Evolutionary conservation across 92 coral and sea anemone genomes (phyloP), one percentile per base, ranked within the genome.

Genomic region (Phenganax stokvisi): DNA sequence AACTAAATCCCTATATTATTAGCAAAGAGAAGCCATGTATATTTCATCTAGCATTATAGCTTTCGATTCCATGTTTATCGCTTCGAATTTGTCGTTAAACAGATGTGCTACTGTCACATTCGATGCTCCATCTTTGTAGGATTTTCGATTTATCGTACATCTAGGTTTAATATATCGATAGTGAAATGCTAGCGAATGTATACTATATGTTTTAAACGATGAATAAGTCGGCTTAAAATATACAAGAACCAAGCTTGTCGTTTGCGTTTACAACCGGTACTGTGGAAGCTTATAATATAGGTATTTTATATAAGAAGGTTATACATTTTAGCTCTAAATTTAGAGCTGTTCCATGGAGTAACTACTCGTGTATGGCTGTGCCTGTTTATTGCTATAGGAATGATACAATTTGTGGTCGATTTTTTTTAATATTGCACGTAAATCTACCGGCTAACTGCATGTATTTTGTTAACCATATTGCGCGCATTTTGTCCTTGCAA

Each of bases 1-100:
- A 69, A 67, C 69, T 76, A 88, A 86, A 84, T 83, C 71, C 84
- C 81, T 77, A 75, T 83, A 81, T 78, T 85, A 84, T 68, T 37
- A 37, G 73, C 73, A 68, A 68, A 68, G 73, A n/a, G 67, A 61
- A 68, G 8, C 12, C 73, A 10, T 11, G 53, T 68, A 7, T 68
- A 7, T 68, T 64, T 64, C 47, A 44, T 25, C 70, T 64, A 25
- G 47, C 47, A 37, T 37, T 37, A 37, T 1, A 37, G 70, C 70
- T 20, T 64, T 64, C 70, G 70, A 6, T 64, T 5, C 37, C 70
- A 30, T 68, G 30, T 68, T 68, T 30, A 30, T 16, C 73, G 73
- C 47, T 61, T 68, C n/a, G 12, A 30, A 68, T 37, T 68, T 53
- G 6, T 68, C 12, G 54, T 7, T 44, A 20, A 68, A 37, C 73